A percentile compares a stretch with the other conserved stretches of the same genome.
These are phyloP conservation scores for Clivina fossor DNA, from an alignment of 2,888 invertebrate species.

Conservation along the genomic window DNA sequence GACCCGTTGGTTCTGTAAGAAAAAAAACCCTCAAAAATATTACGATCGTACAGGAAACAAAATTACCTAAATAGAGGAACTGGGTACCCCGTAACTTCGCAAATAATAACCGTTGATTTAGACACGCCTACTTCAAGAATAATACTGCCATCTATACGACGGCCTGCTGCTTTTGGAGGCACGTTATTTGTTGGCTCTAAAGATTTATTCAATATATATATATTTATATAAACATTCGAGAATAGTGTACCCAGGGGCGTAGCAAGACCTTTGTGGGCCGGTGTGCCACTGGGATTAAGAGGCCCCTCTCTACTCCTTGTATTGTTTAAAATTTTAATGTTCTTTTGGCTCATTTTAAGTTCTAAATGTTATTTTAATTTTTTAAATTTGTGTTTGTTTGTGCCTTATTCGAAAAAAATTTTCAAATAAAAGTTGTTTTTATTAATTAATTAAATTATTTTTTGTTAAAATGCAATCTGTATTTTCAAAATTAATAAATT, in stretches of 20 bases:
- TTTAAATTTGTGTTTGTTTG: too few species aligned
- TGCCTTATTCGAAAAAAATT: too few species aligned
- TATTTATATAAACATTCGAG: background rate
- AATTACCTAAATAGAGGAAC: slow-evolving; percentile 39
- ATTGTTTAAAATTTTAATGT: too few species aligned
- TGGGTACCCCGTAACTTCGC: slow-evolving; percentile 47
- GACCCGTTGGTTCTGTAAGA: slow-evolving; percentile 58
- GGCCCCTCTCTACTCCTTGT: too few species aligned
- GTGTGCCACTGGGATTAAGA: too few species aligned
- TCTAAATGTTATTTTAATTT: too few species aligned
- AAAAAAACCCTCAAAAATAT: slow-evolving; percentile 19
- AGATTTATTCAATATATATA: slow-evolving; percentile 48
- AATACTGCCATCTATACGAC: slow-evolving; percentile 56
- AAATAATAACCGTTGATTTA: slow-evolving; percentile 53
- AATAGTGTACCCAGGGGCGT: slow-evolving; percentile 17
- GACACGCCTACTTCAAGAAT: slow-evolving; percentile 52
- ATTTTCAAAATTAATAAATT: too few species aligned
- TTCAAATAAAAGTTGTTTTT: too few species aligned
- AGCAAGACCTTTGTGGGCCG: too few species aligned
- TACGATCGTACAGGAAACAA: slow-evolving; percentile 22
- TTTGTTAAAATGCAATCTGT: too few species aligned
- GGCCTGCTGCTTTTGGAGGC: slow-evolving; percentile 57
- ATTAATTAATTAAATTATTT: too few species aligned
- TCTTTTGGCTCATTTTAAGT: too few species aligned
- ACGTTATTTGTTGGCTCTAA: slow-evolving; percentile 70